Conservation (phyloP, 1,140 invertebrate genomes). For the Muscidifurax raptorellus region DNA sequence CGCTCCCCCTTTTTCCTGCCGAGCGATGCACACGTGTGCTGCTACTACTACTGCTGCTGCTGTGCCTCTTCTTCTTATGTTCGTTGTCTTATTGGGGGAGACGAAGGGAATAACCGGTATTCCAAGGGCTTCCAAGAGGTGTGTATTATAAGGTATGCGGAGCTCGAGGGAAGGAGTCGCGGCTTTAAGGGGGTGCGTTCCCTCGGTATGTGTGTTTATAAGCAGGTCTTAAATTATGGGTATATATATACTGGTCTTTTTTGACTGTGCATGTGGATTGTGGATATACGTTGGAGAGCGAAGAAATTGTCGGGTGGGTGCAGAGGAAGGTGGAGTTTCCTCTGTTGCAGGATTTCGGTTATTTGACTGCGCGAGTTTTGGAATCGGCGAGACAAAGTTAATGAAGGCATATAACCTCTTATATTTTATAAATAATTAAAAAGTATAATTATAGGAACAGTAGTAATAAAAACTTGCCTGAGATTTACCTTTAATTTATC, state of each 20-base stretch:
- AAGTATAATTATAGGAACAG: too few relatives aligned
- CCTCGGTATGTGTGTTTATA: too few relatives aligned
- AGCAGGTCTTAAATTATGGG: neutral
- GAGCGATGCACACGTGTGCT: neutral
- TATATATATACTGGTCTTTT: neutral
- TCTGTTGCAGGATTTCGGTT: too few relatives aligned
- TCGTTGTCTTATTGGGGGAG: neutral
- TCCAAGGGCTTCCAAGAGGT: neutral
- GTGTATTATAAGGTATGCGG: neutral
- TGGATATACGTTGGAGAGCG: too few relatives aligned
- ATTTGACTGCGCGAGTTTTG: too few relatives aligned
- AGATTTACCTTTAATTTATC: too few relatives aligned
- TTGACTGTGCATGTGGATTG: neutral
- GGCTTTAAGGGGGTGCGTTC: neutral
- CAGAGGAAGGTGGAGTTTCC: too few relatives aligned
- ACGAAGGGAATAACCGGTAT: neutral
- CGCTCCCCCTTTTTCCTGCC: neutral
- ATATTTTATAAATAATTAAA: too few relatives aligned
- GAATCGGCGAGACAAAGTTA: too few relatives aligned
- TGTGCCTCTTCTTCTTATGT: neutral
- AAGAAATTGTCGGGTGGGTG: neutral
- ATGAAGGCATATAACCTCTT: too few relatives aligned
- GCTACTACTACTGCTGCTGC: neutral
- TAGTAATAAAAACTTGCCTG: too few relatives aligned
- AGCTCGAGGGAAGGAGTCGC: neutral